Evolutionary conservation across 1,140 invertebrate genomes (phyloP).

Genomic region (Drosophila albomicans): DNA sequence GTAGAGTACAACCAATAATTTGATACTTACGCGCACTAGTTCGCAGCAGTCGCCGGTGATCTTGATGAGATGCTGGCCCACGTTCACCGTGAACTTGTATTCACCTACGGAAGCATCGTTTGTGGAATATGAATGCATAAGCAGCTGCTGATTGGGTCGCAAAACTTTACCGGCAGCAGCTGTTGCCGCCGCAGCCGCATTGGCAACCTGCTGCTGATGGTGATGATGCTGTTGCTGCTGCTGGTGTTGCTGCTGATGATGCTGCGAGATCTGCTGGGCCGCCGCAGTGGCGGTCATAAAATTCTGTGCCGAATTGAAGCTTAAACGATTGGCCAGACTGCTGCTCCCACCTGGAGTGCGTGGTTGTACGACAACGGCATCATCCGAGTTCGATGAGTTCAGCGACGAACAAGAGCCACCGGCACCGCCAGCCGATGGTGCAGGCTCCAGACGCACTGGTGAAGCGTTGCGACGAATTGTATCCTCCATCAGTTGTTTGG

Average conservation of each 20-base stretch:
- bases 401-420: conserved; percentile 88
- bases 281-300: conserved; percentile 84
- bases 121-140: conserved; percentile 92
- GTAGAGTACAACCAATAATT: too few relatives aligned
- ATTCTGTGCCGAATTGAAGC: conserved; percentile 82
- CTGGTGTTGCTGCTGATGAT: conserved; percentile 62
- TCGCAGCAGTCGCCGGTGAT: conserved; percentile 93
- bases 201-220: conserved; percentile 66
- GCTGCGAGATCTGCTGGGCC: conserved; percentile 75
- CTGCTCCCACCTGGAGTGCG: conserved; percentile 61
- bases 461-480: conserved; percentile 96
- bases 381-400: conserved; percentile 91
- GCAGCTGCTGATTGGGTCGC: conserved; percentile 86
- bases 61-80: conserved; percentile 92
- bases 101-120: conserved; percentile 93
- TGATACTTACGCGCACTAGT: conserved; percentile 90
- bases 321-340: conserved; percentile 81
- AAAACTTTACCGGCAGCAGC: conserved; percentile 85
- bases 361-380: conserved; percentile 85
- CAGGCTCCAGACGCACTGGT: conserved; percentile 90
- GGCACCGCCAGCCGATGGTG: conserved; percentile 62
- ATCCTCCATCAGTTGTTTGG: conserved; percentile 95
- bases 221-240: conserved; percentile 64
- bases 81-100: conserved; percentile 94
- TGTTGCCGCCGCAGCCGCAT: conserved; percentile 70